These are phyloP conservation scores for Teleogryllus occipitalis DNA, from an alignment of 1,140 invertebrate species.

Conservation along the genomic window DNA sequence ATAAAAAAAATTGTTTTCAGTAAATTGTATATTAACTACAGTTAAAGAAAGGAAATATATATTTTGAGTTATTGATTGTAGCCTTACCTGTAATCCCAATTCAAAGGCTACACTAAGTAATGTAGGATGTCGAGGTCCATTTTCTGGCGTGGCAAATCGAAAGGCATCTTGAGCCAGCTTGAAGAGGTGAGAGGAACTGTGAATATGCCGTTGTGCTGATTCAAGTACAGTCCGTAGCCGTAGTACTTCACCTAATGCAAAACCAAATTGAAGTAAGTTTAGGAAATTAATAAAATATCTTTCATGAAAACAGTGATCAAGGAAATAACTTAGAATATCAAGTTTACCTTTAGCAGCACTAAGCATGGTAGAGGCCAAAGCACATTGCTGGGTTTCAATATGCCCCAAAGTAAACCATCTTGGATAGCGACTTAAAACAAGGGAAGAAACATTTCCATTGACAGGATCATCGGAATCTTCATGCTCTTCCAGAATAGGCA, in stretches of 20 bases:
- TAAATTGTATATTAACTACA: background rate
- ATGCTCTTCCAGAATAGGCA: conserved; percentile 70
- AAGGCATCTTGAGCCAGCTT: conserved; percentile 77
- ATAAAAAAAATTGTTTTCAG: background rate
- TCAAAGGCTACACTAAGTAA: conserved; percentile 71
- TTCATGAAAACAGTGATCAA: background rate
- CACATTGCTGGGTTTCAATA: conserved; percentile 74
- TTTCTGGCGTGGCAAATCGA: conserved; percentile 66
- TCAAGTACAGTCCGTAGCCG: conserved; percentile 63
- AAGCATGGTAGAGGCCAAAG: conserved; percentile 68
- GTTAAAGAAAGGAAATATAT: background rate
- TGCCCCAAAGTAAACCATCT: conserved; percentile 65
- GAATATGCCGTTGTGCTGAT: conserved; percentile 68
- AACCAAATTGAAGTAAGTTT: background rate
- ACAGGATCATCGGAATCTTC: conserved; percentile 49
- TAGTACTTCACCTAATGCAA: conserved; percentile 49
- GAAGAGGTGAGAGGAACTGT: conserved; percentile 73
- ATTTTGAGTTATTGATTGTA: background rate
- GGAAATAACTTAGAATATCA: background rate
- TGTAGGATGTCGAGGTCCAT: conserved; percentile 59
- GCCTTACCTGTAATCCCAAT: conserved; percentile 63
- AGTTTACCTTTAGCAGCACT: conserved; percentile 33
- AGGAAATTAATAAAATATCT: background rate
- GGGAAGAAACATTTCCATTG: conserved; percentile 33
- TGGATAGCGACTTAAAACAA: conserved; percentile 49